Evolutionary conservation across 2,888 invertebrate genomes (phyloP), one percentile per base, ranked within the genome.

Genomic region (Podotricha telesiphe): DNA sequence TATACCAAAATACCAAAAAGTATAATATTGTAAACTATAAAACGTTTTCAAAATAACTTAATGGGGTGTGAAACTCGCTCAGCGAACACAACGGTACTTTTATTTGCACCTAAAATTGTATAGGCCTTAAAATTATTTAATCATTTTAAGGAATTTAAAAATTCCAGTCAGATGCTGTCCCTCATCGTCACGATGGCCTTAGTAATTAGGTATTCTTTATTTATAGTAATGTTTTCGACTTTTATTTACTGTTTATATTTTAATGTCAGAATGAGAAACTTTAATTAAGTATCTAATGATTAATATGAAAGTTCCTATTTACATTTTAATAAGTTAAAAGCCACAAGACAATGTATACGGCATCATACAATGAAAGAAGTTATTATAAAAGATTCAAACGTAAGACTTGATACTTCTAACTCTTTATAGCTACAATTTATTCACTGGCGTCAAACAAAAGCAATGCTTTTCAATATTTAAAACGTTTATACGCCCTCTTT

Each of bases 51-150:
- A 61, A 45, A 61, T 15, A 45, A 45, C 53, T 56, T 48, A 11
- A 20, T 40, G 45, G 37, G 11, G 20, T 53, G 59, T 45, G 8
- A 19, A 34, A 55, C n/a, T 17, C 11, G 15, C 47, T 51, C 13
- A 19, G 8, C 47, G 53, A 34, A 65, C 67, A 65, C 42, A 50
- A 62, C 51, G 47, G 56, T 59, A 55, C 65, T 65, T 72, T 74
- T 72, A 70, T 70, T 45, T 55, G 42, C 45, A 22, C 58, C 69
- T 72, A 67, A 63, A 67, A 61, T 45, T 72, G 71, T 70, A 70
- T 68, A 48, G 68, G 40, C 48, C 20, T 37, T 65, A 73, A 71
- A 69, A 42, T 19, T 22, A 50, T 65, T 65, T 19, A 37, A 63
- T 53, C 48, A 48, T 56, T 70, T 64, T 65, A 65, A 65, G 48